A percentile compares a stretch with the other conserved stretches of the same genome.
Evolutionary conservation across 2,888 invertebrate species (phyloP).

Genomic region (Phengaris arion): DNA sequence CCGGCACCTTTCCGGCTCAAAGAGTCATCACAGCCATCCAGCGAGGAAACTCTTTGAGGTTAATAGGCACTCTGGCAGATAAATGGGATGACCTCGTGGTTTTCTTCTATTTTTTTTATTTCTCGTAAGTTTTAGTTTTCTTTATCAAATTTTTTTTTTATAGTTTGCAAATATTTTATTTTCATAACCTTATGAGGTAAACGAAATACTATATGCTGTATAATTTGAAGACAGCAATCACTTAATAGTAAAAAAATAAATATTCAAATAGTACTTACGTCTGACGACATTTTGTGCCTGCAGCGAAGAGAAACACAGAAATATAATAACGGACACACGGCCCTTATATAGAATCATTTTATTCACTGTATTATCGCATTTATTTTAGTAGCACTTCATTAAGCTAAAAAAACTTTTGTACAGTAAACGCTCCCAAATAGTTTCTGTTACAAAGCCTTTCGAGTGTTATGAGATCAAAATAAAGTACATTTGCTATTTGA

Average conservation of each 20-base stretch:
- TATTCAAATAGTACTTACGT: constrained; percentile 55
- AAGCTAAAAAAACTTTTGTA: constrained; percentile 16
- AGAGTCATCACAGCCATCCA: too few species aligned
- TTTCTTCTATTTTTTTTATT: too few species aligned
- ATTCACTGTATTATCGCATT: constrained; percentile 41
- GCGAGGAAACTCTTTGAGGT: too few species aligned
- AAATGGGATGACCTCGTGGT: too few species aligned
- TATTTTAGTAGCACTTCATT: constrained; percentile 33
- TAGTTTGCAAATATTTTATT: too few species aligned
- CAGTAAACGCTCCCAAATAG: constrained; percentile 29
- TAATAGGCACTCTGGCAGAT: too few species aligned
- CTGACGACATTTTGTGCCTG: constrained; percentile 48
- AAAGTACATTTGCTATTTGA: not conserved
- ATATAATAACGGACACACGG: constrained; percentile 53
- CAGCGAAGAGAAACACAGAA: constrained; percentile 43
- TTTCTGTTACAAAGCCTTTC: not conserved
- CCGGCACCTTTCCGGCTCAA: too few species aligned
- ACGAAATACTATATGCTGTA: too few species aligned
- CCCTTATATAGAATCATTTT: constrained; percentile 55
- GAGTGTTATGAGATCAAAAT: not conserved
- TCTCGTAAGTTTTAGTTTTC: too few species aligned
- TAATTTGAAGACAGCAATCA: too few species aligned
- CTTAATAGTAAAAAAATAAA: not conserved
- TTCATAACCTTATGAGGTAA: too few species aligned
- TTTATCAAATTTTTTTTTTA: too few species aligned